Base-by-base conservation (phyloP, 2,888 invertebrate genomes). In the Spodoptera littoralis region DNA sequence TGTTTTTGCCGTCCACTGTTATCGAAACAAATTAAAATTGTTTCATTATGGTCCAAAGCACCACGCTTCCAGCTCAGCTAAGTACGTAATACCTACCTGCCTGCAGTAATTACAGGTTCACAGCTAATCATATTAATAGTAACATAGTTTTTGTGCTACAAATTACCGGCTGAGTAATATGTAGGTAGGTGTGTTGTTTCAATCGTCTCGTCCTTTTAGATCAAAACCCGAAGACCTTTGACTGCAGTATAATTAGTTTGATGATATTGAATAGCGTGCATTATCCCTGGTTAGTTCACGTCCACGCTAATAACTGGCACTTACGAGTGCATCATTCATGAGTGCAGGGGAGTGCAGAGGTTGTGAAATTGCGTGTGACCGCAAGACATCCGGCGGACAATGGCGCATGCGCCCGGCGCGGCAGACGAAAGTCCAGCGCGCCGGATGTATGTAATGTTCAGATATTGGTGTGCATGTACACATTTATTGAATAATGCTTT, bases 321-420 rank as follows among this genome's bases (percentile, higher is more conserved):
- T 75, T 88, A 90, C 88, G 83, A 90, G 88, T 89, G 83, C 83
- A 84, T 81, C 86, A 89, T 82, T 81, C 86, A 89, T 82, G 81
- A 84, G 77, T 71, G 77, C 77, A 77, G 83, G 84, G 86, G 85
- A 88, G 87, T 85, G 88, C 84, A 86, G 86, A 90, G 90, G 90
- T 92, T 92, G 92, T 92, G 93, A 93, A 93, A 93, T 93, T 92
- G 91, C 91, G 91, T 91, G 92, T 89, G 92, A 94, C 94, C 94
- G 88, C 93, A 94, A 93, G 92, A 93, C 92, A 92, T 93, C 93
- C 94, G 93, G 92, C 88, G 91, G 89, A 90, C 92, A 90, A 91
- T 90, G 86, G 88, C 86, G 86, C 87, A 75, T 75, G 88, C 79
- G 80, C 84, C 66, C 84, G 83, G 62, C 76, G 80, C 80, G 76